Conservation (phyloP, 2,888 invertebrate genomes). For the Sylvicola fuscatus region DNA sequence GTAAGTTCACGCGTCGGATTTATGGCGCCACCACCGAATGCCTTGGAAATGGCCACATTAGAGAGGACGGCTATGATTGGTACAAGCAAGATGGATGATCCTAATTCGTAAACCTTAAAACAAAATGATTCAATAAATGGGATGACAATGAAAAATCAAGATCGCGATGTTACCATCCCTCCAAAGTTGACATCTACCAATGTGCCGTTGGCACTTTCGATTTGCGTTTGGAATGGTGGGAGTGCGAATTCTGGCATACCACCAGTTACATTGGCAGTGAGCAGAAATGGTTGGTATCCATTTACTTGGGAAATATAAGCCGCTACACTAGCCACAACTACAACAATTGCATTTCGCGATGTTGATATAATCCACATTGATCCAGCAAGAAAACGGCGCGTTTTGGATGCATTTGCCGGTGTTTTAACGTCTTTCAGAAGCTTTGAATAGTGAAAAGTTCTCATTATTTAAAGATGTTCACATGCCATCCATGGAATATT, state of each 20-base stretch:
- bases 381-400: constrained; percentile 29
- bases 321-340: constrained; percentile 35
- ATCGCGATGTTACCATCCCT: constrained; percentile 17
- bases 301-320: constrained; percentile 37
- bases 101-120: constrained; percentile 45
- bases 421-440: constrained; percentile 51
- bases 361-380: constrained; percentile 58
- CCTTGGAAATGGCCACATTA: constrained; percentile 89
- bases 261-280: constrained; percentile 45
- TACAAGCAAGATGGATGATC: constrained; percentile 65
- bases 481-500: constrained; percentile 17
- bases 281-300: constrained; percentile 38
- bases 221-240: constrained; percentile 47
- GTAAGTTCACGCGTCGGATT: constrained; percentile 81
- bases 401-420: constrained; percentile 19
- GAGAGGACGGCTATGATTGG: constrained; percentile 82
- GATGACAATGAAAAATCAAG: too few species aligned
- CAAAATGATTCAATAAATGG: too few species aligned
- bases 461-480: constrained; percentile 7
- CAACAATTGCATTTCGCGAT: constrained; percentile 67
- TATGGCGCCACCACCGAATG: constrained; percentile 66
- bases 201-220: constrained; percentile 14
- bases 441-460: constrained; percentile 18
- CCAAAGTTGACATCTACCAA: constrained; percentile 14
- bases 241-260: constrained; percentile 48